A percentile compares a stretch with the other conserved stretches of the same genome.
Conservation (phyloP, 1,140 invertebrate species). For the Neodiprion fabricii region DNA sequence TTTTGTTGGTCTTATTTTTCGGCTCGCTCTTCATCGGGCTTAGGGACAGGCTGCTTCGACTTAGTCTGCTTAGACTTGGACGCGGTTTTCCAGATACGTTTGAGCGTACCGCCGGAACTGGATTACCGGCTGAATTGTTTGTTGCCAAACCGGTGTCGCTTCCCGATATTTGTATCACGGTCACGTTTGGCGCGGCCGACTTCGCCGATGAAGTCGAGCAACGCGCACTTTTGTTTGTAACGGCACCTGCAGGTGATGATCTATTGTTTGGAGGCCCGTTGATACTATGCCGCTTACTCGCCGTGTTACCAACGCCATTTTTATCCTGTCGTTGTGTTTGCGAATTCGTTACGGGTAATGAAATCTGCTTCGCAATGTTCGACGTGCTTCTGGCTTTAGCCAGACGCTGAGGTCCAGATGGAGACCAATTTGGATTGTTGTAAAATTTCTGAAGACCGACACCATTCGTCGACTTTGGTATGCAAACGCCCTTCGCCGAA, state of each 20-base stretch:
- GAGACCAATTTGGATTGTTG: neutral
- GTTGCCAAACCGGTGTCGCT: neutral
- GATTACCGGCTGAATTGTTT: neutral
- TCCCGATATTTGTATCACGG: neutral
- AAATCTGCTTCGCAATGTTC: slow-evolving; percentile 6
- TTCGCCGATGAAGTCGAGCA: neutral
- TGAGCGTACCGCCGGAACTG: neutral
- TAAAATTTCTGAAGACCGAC: slow-evolving; percentile 7
- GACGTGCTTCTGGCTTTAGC: slow-evolving; percentile 7
- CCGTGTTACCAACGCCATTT: neutral
- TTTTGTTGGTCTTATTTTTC: slow-evolving; percentile 15
- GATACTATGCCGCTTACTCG: neutral
- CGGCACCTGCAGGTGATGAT: neutral
- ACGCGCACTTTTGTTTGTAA: neutral
- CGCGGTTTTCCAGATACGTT: neutral
- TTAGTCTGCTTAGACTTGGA: slow-evolving; percentile 8
- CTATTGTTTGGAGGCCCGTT: neutral
- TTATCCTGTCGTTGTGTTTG: neutral
- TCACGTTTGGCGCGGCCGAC: slow-evolving; percentile 6
- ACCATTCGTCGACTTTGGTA: neutral
- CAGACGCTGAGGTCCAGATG: neutral
- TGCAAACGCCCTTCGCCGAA: slow-evolving; percentile 8
- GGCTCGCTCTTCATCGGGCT: slow-evolving; percentile 24
- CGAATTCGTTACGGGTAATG: neutral
- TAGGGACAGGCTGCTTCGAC: neutral